Evolutionary conservation across 2,113 vertebrate genomes (phyloP), one percentile per base, ranked within the genome.

Genomic region (Neodontobutis hainanensis): DNA sequence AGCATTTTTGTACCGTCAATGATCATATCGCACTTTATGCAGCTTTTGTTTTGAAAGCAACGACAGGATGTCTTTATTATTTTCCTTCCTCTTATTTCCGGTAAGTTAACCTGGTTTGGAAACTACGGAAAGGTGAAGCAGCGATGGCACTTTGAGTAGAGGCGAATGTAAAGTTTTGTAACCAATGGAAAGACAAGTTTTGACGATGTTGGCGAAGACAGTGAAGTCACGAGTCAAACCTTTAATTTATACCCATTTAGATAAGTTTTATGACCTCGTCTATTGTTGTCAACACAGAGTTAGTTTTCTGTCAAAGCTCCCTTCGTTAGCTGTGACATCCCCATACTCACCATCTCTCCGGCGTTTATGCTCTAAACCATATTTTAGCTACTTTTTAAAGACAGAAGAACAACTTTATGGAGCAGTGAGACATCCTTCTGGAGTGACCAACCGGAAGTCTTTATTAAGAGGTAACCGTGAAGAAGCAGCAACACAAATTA

Each of bases 401-500:
- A 32, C 57, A n/a, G 12, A 38, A 38, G 8, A 38, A 55, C 34
- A 1, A 15, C 1, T 1, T 55, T n/a, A 15, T 8, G 34, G 32
- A 55, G 52, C 34, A 8, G 4, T 10, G 0, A 3, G 4, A 3
- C 48, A 1, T n/a, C 12, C 64, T 0, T 36, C 78, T 49, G 84
- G 58, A 34, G 53, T 36, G 52, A 61, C 68, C 11, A 53, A 15
- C 11, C 11, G 34, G 0, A 32, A 48, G 9, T n/a, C 75, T 8
- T 8, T 27, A 27, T 27, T 70, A 3, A 86, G 84, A 90, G 90
- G 86, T 88, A 80, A 74, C 14, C 4, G 6, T 53, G 4, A 47
- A 11, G 27, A 3, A 27, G 19, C 19, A 27, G n/a, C 1, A 45
- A 16, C 32, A 27, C 1, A 35, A 5, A 1, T 8, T 19, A 10